Evolutionary conservation across 92 coral and sea anemone genomes (phyloP), one percentile per base, ranked within the genome.

Genomic region (Pocillopora grandis): DNA sequence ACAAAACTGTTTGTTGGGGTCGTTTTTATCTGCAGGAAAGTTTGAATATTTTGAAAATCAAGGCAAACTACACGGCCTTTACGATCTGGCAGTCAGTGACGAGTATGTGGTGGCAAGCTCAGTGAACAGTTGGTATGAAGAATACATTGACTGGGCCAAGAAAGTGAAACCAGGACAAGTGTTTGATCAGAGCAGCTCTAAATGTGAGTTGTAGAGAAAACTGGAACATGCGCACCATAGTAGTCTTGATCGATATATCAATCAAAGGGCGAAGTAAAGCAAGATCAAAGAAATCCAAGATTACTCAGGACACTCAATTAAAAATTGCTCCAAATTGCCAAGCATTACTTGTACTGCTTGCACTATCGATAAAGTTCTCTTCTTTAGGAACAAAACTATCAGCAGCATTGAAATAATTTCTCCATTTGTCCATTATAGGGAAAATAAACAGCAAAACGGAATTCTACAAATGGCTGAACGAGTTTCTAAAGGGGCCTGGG

Each of bases 61-160:
- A 87, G 87, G 18, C 71, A 83, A 92, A 33, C 86, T 96, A 31
- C 99, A 94, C 90, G 60, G 83, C 48, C 92, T 96, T 37, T 84
- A 89, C 70, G 77, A 80, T 10, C 86, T 71, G 12, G 87, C 91
- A 23, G 18, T 70, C 66, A 66, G 57, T 63, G 96, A 96, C 63
- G 58, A 89, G 58, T 88, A 90, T 67, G 91, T 92, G 72, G 83
- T 96, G 31, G 64, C 84, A 58, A 88, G 90, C 64, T 89, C 93
- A 55, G 86, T 96, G 70, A 88, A 75, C 74, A 92, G 95, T 75
- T 96, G 99, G 99, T 96, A 89, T 42, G 94, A 94, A 75, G 90
- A 89, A 33, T 96, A 94, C 89, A 87, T 94, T 2, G 65, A 23
- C 12, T 96, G 99, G 99, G 95, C 92, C 63, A 87, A 76, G 18